Percentiles rank a stretch among this genome's conserved stretches.
Evolutionary conservation across 2,113 vertebrate genomes (phyloP).

Genomic region (Lanius collurio): DNA sequence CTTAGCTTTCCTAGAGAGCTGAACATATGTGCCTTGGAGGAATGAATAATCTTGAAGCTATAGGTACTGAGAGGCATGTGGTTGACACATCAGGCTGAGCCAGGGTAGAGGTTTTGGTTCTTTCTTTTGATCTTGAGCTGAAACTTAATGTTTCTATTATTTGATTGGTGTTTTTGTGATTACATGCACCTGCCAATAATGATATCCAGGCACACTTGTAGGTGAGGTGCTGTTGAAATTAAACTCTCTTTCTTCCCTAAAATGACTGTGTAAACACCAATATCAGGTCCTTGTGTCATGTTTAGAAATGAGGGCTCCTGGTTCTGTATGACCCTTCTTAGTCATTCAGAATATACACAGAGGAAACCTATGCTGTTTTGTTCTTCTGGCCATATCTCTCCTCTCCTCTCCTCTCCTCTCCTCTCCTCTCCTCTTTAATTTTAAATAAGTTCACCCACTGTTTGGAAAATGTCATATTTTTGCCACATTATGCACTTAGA

Average conservation of each 20-base stretch:
- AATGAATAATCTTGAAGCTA: neutral
- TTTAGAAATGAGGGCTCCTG: slow-evolving; percentile 12
- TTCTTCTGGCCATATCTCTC: too few species aligned
- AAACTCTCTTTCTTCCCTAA: slow-evolving; percentile 25
- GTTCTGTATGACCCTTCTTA: neutral
- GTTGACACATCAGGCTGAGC: neutral
- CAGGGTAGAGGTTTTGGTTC: neutral
- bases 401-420: neutral
- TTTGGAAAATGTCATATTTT: neutral
- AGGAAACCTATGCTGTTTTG: neutral
- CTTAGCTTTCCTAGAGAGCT: neutral
- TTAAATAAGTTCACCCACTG: neutral
- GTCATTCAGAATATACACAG: neutral
- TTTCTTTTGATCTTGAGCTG: slow-evolving; percentile 38
- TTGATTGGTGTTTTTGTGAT: slow-evolving; percentile 48
- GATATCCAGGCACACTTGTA: neutral
- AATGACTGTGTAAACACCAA: slow-evolving; percentile 50
- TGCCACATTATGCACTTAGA: neutral
- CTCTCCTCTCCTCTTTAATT: neutral
- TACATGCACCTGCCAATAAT: slow-evolving; percentile 38
- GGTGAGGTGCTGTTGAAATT: slow-evolving; percentile 10
- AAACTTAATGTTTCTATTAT: slow-evolving; percentile 48
- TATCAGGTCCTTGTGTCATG: slow-evolving; percentile 15
- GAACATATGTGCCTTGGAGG: neutral
- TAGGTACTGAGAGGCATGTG: neutral